Base-by-base conservation (phyloP, 2,113 vertebrate genomes). In the Peromyscus polionotus region DNA sequence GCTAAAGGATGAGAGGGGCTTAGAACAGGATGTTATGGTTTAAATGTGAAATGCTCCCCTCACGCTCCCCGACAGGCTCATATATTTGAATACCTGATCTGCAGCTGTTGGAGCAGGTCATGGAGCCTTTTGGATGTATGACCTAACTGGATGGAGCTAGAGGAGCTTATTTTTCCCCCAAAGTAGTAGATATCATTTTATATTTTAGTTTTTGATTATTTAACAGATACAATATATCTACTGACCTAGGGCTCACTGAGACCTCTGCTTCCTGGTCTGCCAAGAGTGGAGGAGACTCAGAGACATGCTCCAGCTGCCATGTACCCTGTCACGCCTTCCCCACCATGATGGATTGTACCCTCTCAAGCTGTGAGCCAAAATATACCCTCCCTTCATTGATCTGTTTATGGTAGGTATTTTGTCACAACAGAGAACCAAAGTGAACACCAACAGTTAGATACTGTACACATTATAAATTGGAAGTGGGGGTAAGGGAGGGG, bases 201-300 rank as follows among this genome's bases (percentile, higher is more conserved):
- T 94, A 68, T 94, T 96, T 85, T 94, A 95, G 80, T n/a, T 94
- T 13, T 48, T 86, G 77, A 63, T 68, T 54, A 33, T 57, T 86
- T 80, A 77, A 77, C 63, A 83, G 79, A 83, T 77, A 70, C 54
- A 95, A 13, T 73, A 3, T 90, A 11, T 83, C 39, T 3, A 16
- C 36, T 83, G 57, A 45, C 59, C 39, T 65, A 33, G 39, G 7
- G 39, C 5, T 36, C 31, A 4, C 79, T 13, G 42, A 51, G 42
- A 45, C 31, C 42, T 68, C 84, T 36, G 63, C 42, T 48, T 48
- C 63, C 63, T 36, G 14, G 61, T 48, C 83, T 67, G 39, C 63
- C 7, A 31, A 65, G 75, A 77, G 24, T 31, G 42, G 65, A 77
- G 24, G 42, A 76, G 7, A 65, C 61, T 31, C 61, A 19, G 39